Evolutionary conservation across 2,888 invertebrate species (phyloP), one percentile per base, ranked within the genome.

Genomic region (Limnephilus lunatus): DNA sequence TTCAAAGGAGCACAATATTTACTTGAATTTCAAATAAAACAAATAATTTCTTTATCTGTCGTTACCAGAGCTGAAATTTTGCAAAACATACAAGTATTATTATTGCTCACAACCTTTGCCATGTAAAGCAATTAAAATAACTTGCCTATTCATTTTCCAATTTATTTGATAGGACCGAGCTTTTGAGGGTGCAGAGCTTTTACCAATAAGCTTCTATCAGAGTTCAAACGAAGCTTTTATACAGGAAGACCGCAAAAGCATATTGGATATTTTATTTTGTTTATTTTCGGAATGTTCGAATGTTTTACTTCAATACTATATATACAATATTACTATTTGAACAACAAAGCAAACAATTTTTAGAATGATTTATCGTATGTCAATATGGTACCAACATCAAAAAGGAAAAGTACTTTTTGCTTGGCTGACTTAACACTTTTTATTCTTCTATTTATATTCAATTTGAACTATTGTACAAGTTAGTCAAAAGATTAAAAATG

Each of bases 151-250:
- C 88, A 88, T 88, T 88, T 88, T 80, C 68, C 88, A 88, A 88
- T 88, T 88, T 88, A 88, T 88, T 88, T 68, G 88, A 88, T 88
- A 88, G 35, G 35, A 53, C 53, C 68, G 39, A 83, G 83, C 83
- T 83, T 88, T 80, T 88, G 88, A 80, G 80, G 80, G 88, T 39
- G 30, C 44, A 31, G 88, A 88, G 88, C 88, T 88, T 88, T 88
- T 88, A 80, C 88, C 88, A 88, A 88, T 88, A 88, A 88, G 88
- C 80, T 88, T 32, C 88, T 80, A 80, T 88, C 68, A 88, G 88
- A 68, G 68, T 32, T 32, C 32, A 35, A 68, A 80, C 53, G n/a
- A 83, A 25, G 32, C 80, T 88, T 80, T 11, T n/a, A 30, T 68
- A 88, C 88, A 88, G 88, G 80, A 80, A 3, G 19, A 80, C n/a